phyloP scores from a whole-genome alignment of 1,140 invertebrate species.

The Druon quercuslanigerum region DNA sequence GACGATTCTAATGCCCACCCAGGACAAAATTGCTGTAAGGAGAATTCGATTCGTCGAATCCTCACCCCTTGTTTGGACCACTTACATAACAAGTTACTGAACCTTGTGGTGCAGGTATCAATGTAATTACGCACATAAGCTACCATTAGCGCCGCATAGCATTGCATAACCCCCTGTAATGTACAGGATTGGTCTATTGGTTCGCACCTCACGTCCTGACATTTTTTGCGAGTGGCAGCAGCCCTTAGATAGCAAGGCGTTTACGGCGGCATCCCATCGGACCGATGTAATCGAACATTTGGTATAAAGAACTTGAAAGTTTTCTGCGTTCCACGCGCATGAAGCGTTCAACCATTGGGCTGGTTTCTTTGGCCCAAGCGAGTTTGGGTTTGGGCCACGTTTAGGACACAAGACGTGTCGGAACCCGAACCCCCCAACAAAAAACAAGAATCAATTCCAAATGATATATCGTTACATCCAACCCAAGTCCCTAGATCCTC shows the following conservation, averaged over 20 bases:
- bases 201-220: constrained; percentile 58
- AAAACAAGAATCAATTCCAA: constrained; percentile 50
- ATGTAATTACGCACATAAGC: constrained; percentile 29
- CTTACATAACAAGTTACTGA: constrained; percentile 10
- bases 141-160: constrained; percentile 20
- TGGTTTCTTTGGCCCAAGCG: constrained; percentile 44
- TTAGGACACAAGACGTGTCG: constrained; percentile 51
- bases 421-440: constrained; percentile 51
- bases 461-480: constrained; percentile 10
- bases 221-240: constrained; percentile 46
- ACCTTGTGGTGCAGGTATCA: constrained; percentile 23
- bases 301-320: constrained; percentile 52
- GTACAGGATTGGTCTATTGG: constrained; percentile 47
- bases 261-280: constrained; percentile 39
- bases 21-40: background rate
- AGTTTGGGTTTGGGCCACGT: constrained; percentile 50
- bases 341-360: constrained; percentile 38
- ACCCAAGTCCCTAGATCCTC: constrained; percentile 1
- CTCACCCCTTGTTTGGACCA: background rate
- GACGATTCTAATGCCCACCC: background rate
- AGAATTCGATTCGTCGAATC: constrained; percentile 9
- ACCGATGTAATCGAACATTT: constrained; percentile 43
- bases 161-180: constrained; percentile 23
- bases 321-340: constrained; percentile 49
- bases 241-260: constrained; percentile 51